Evolutionary conservation across 2,113 vertebrate genomes (phyloP).

Genomic region (Merops nubicus): DNA sequence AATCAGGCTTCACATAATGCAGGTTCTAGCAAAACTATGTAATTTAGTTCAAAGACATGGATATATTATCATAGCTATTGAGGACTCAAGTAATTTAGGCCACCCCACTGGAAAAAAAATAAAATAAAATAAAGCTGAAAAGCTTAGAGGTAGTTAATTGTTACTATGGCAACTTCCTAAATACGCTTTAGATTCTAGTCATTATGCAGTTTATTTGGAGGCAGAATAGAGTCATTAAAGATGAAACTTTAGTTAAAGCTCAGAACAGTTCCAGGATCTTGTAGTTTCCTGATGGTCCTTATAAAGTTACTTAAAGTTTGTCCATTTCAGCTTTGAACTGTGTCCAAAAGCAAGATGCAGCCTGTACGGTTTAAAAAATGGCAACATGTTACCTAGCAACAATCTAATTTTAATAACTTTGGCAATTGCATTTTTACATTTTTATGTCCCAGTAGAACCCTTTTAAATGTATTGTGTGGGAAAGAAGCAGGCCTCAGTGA

Average conservation of each 20-base stretch:
- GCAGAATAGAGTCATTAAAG: slow-evolving; percentile 19
- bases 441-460: not conserved
- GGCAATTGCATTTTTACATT: not conserved
- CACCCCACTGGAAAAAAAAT: slow-evolving; percentile 34
- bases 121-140: slow-evolving; percentile 44
- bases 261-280: not conserved
- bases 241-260: slow-evolving; percentile 33
- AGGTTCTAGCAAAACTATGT: slow-evolving; percentile 39
- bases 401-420: slow-evolving; percentile 2
- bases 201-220: slow-evolving; percentile 56
- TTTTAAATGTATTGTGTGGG: not conserved
- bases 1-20: slow-evolving; percentile 59
- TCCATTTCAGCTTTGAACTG: not conserved
- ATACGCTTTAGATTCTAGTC: slow-evolving; percentile 45
- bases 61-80: slow-evolving; percentile 48
- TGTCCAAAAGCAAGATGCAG: not conserved
- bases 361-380: not conserved
- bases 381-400: not conserved
- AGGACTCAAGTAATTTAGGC: slow-evolving; percentile 57
- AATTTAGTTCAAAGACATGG: slow-evolving; percentile 61
- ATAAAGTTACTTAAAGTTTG: not conserved
- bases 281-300: not conserved
- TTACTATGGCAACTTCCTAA: slow-evolving; percentile 56
- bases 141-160: slow-evolving; percentile 57
- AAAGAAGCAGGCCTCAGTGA: not conserved